These are phyloP conservation scores for Atta colombica DNA, from an alignment of 1,140 invertebrate genomes.

Conservation along the genomic window DNA sequence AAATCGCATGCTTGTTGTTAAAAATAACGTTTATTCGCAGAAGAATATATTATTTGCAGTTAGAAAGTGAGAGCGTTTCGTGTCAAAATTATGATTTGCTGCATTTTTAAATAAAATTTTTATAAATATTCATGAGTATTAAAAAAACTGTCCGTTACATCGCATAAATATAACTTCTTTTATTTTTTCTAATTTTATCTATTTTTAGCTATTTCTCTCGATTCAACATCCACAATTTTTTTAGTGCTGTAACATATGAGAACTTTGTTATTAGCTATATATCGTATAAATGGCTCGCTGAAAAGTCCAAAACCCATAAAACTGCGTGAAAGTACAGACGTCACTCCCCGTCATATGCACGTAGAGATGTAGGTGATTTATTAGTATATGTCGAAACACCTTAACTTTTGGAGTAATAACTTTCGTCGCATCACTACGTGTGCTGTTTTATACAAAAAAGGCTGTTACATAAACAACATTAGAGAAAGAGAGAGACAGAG, in stretches of 20 bases:
- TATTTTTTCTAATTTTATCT: not conserved
- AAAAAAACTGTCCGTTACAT: not conserved
- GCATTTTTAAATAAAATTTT: not conserved
- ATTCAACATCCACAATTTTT: slow-evolving; percentile 4
- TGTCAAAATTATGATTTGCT: slow-evolving; percentile 10
- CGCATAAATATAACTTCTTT: not conserved
- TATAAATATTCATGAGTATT: slow-evolving; percentile 10
- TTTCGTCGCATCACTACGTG: slow-evolving; percentile 17
- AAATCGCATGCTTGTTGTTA: slow-evolving; percentile 28
- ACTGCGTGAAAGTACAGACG: slow-evolving; percentile 24
- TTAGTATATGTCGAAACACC: slow-evolving; percentile 40
- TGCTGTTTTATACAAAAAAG: slow-evolving; percentile 30
- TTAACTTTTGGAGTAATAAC: slow-evolving; percentile 49
- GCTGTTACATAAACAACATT: slow-evolving; percentile 2
- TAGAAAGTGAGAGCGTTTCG: not conserved
- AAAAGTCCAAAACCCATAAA: slow-evolving; percentile 40
- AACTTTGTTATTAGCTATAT: slow-evolving; percentile 42
- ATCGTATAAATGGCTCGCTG: slow-evolving; percentile 13
- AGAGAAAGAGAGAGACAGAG: not conserved
- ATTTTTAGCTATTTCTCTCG: slow-evolving; percentile 20
- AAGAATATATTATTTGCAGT: not conserved
- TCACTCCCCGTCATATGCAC: slow-evolving; percentile 9
- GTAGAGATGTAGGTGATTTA: slow-evolving; percentile 41
- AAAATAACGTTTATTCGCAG: slow-evolving; percentile 25
- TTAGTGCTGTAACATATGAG: not conserved